Base-by-base conservation (phyloP, 1,140 invertebrate species). In the Tenebrio molitor region DNA sequence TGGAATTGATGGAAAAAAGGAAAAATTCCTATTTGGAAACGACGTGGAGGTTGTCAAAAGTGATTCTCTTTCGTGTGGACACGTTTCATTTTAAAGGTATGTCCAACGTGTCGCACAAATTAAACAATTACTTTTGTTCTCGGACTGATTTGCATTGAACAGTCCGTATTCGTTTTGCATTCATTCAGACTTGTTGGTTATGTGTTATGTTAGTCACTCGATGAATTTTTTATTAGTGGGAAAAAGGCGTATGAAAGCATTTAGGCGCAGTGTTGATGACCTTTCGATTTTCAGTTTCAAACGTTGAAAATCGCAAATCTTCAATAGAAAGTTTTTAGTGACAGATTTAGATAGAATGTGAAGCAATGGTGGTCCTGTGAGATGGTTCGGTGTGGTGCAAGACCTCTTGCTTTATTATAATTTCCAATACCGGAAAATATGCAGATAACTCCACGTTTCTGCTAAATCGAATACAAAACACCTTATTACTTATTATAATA, bases 61-160 rank as follows among this genome's bases (percentile, higher is more conserved):
- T 50, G 15, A 21, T 50, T 50, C 44, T 7, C 44, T 17, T 50
- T 44, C 15, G 16, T 3, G 10, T 17, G 44, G 7, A 44, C 42
- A 8, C 2, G 36, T 39, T 7, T 39, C 36, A 39, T 53, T 53
- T 23, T 10, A 53, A 53, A 21, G 46, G 17, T 53, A 53, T 23
- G 46, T 53, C 42, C 42, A 44, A 53, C 46, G 46, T 53, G 46
- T 53, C 29, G 10, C 46, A 53, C 19, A 53, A 21, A 53, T 64
- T 23, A 65, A 65, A 66, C 64, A 66, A 66, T 66, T 66, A 41
- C 64, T 66, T 66, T 66, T 66, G 64, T 66, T 66, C 42, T 66
- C 64, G 39, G 16, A 33, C 1, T 39, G 34, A 65, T 41, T 41
- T 39, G 62, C 58, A 39, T 41, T 39, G 4, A 41, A 17, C 63